These are phyloP conservation scores for Cyanoderma ruficeps DNA, from an alignment of 2,113 vertebrate genomes.

Conservation along the genomic window DNA sequence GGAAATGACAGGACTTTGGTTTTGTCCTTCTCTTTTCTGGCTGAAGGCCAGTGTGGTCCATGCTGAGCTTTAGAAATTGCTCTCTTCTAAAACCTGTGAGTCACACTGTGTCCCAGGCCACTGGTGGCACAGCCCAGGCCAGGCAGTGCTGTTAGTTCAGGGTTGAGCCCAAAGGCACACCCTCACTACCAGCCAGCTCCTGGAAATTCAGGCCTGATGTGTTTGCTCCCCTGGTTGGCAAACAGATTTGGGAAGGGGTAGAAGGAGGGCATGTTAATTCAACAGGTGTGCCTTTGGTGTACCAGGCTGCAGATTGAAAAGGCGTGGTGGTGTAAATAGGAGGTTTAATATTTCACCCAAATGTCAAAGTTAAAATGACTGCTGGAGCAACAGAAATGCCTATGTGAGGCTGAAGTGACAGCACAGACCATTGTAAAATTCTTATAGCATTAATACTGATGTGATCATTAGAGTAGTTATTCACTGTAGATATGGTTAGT, in stretches of 20 bases:
- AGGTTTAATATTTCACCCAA: conserved; percentile 46
- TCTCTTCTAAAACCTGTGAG: not conserved
- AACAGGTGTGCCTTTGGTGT: not conserved
- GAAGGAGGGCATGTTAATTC: not conserved
- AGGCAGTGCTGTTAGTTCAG: not conserved
- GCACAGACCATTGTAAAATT: not conserved
- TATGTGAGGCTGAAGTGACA: not conserved
- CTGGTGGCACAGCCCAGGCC: not conserved
- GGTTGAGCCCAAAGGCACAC: not conserved
- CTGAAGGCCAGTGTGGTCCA: not conserved
- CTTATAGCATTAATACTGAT: not conserved
- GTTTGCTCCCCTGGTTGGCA: not conserved
- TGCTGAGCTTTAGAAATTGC: not conserved
- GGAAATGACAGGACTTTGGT: not conserved
- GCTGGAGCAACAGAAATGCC: not conserved
- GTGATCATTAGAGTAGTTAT: not conserved
- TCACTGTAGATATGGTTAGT: conserved; percentile 49
- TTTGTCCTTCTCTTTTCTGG: not conserved
- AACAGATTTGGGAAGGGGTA: not conserved
- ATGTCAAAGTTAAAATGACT: not conserved
- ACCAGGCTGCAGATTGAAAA: not conserved
- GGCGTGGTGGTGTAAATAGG: not conserved
- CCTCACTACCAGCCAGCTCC: conserved; percentile 15
- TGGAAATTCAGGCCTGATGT: conserved; percentile 5
- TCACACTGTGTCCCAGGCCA: not conserved